Evolutionary conservation across 1,140 invertebrate species (phyloP).

Genomic region (Chionoecetes opilio): DNA sequence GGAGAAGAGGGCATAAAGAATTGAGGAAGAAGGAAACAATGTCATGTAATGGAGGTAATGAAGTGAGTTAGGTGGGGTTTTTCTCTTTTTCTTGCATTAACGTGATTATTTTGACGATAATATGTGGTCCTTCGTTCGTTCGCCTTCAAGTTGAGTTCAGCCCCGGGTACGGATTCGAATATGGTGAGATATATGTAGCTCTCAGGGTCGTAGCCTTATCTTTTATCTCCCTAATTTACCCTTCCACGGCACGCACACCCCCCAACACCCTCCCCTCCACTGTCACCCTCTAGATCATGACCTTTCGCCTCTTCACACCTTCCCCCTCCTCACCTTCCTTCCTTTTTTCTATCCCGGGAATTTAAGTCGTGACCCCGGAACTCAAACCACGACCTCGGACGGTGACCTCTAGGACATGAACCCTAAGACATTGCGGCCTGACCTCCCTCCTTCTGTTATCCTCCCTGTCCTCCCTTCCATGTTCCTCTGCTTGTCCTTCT

Average conservation of each 20-base stretch:
- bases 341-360: background rate
- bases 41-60: background rate
- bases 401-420: background rate
- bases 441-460: background rate
- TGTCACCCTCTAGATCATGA: background rate
- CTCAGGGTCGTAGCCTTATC: too few relatives aligned
- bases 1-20: background rate
- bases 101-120: background rate
- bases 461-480: background rate
- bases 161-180: background rate
- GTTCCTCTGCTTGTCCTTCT: background rate
- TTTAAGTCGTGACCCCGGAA: slow-evolving; percentile 10
- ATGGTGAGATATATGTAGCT: background rate
- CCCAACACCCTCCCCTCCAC: background rate
- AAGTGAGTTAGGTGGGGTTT: background rate
- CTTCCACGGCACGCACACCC: too few relatives aligned
- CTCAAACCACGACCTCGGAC: background rate
- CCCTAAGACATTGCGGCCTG: background rate
- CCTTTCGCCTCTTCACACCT: too few relatives aligned
- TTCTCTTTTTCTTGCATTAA: background rate
- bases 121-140: background rate
- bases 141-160: background rate
- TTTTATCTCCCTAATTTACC: too few relatives aligned
- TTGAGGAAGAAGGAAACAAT: background rate
- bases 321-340: background rate